Conservation (phyloP, 2,113 vertebrate genomes). For the Tetrax tetrax region DNA sequence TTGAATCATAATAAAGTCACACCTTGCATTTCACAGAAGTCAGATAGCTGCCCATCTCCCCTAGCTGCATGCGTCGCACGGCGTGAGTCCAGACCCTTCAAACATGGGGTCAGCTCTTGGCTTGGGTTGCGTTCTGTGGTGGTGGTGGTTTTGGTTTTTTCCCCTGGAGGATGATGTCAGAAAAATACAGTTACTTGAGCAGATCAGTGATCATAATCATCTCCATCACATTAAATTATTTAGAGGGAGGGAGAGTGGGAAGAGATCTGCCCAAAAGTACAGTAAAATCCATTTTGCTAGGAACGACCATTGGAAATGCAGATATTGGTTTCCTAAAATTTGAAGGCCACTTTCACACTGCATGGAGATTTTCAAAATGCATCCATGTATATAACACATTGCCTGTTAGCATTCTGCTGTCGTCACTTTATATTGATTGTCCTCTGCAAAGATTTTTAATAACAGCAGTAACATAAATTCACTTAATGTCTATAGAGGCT, state of each 20-base stretch:
- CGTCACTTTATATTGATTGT: not conserved
- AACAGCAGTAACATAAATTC: conserved; percentile 20
- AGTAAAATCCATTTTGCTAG: not conserved
- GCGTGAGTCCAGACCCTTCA: not conserved
- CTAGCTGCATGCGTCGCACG: not conserved
- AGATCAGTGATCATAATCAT: not conserved
- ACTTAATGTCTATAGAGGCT: conserved; percentile 1
- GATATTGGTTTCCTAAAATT: not conserved
- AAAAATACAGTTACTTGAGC: not conserved
- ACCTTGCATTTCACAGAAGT: not conserved
- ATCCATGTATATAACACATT: not conserved
- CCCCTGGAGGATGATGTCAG: not conserved
- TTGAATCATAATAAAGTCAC: not conserved
- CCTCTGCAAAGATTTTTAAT: conserved; percentile 52
- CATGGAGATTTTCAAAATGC: not conserved
- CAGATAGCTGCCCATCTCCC: not conserved
- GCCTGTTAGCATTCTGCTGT: conserved; percentile 41
- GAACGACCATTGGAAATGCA: not conserved
- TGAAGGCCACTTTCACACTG: conserved; percentile 52
- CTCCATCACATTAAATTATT: not conserved
- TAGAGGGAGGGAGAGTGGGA: not conserved
- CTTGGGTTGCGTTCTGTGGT: not conserved
- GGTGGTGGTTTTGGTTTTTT: not conserved
- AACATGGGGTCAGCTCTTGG: not conserved
- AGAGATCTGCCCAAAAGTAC: not conserved